These are phyloP conservation scores for Lampropteryx suffumata DNA, from an alignment of 2,888 invertebrate species.

Conservation along the genomic window DNA sequence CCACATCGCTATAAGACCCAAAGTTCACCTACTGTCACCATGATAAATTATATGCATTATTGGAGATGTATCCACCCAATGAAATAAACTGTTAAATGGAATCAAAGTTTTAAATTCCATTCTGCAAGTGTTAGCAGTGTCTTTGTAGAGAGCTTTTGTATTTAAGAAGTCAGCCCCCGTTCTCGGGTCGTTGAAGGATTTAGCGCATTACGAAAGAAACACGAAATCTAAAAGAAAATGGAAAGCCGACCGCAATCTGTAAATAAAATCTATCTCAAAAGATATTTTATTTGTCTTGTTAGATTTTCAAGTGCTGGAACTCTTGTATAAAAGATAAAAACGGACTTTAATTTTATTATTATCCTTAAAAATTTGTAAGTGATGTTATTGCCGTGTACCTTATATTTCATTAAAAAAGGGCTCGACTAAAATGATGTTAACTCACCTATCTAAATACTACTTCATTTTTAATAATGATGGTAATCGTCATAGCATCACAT, in stretches of 20 bases:
- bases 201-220: conserved; percentile 55
- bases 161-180: conserved; percentile 65
- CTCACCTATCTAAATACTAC: too few relatives aligned
- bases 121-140: conserved; percentile 54
- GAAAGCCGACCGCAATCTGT: conserved; percentile 47
- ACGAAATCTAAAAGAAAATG: conserved; percentile 46
- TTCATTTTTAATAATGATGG: too few relatives aligned
- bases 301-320: conserved; percentile 36
- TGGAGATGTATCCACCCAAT: too few relatives aligned
- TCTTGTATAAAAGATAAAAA: conserved; percentile 21
- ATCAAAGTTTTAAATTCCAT: conserved; percentile 54
- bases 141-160: conserved; percentile 54
- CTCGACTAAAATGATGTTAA: too few relatives aligned
- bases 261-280: conserved; percentile 42
- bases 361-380: too few relatives aligned
- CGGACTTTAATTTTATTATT: too few relatives aligned
- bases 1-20: too few relatives aligned
- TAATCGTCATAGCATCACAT: too few relatives aligned
- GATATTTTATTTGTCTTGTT: conserved; percentile 56
- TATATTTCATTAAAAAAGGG: too few relatives aligned
- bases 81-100: conserved; percentile 16
- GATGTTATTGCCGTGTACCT: too few relatives aligned
- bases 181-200: conserved; percentile 65
- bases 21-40: too few relatives aligned
- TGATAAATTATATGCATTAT: too few relatives aligned